Percentiles rank a stretch among this genome's conserved stretches.
Conservation (phyloP, 2,113 vertebrate genomes). For the Progne subis region DNA sequence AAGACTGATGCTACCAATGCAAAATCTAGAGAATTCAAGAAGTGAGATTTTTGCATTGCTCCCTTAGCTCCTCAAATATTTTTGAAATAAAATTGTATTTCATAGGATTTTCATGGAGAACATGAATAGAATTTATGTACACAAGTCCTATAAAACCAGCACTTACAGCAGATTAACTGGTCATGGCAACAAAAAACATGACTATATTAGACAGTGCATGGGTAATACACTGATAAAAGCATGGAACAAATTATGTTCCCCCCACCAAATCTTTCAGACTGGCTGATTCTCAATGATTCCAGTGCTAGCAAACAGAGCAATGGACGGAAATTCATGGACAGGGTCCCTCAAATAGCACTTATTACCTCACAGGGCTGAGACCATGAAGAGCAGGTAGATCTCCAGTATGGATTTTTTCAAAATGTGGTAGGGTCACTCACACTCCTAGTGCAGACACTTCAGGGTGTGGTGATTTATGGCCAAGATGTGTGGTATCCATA, state of each 20-base stretch:
- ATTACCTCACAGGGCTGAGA: neutral
- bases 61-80: neutral
- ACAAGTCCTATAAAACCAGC: neutral
- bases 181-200: neutral
- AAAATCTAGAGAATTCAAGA: neutral
- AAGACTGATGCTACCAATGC: neutral
- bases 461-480: neutral
- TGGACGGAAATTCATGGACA: neutral
- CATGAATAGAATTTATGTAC: neutral
- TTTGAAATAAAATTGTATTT: neutral
- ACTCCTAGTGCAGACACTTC: neutral
- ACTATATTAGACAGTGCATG: neutral
- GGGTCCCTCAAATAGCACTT: neutral
- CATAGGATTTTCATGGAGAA: neutral
- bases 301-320: neutral
- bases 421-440: neutral
- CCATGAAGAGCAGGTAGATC: neutral
- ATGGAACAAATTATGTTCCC: neutral
- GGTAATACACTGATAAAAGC: neutral
- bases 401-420: neutral
- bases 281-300: neutral
- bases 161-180: neutral
- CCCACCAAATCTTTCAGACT: neutral
- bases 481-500: accelerated
- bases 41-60: neutral